Conservation (phyloP, 2,797 vertebrate genomes). For the Halcyon chelicuti region DNA sequence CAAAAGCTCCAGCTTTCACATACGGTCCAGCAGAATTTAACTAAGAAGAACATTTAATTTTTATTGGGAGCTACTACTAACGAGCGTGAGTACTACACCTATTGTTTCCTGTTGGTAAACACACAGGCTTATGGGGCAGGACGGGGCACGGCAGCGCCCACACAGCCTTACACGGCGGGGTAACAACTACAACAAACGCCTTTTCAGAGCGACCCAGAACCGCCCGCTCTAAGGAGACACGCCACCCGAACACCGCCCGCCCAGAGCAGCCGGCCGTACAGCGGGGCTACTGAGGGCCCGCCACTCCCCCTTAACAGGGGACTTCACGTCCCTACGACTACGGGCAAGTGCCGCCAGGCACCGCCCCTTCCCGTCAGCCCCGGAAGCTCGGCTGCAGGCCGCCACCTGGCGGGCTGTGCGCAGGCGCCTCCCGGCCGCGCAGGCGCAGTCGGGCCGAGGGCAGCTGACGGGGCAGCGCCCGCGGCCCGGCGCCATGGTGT, state of each 20-base stretch:
- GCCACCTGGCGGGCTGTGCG: background rate
- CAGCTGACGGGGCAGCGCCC: background rate
- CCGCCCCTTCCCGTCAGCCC: too few species aligned
- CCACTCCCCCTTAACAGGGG: fast-evolving
- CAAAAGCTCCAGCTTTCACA: fast-evolving
- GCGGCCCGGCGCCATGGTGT: slow-evolving; percentile 59
- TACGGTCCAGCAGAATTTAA: background rate
- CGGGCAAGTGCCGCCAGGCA: fast-evolving
- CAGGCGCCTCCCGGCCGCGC: background rate
- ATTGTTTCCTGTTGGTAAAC: fast-evolving
- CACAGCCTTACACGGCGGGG: fast-evolving
- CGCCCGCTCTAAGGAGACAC: background rate
- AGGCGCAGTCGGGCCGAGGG: background rate
- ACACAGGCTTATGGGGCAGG: fast-evolving
- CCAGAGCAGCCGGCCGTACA: too few species aligned
- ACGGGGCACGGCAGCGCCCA: fast-evolving
- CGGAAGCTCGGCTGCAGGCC: background rate
- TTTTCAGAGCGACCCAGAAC: fast-evolving
- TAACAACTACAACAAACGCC: fast-evolving
- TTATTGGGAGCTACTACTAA: background rate
- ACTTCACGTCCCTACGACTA: fast-evolving
- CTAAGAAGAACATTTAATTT: fast-evolving
- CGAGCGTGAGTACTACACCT: fast-evolving
- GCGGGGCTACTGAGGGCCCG: fast-evolving
- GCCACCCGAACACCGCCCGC: background rate